Percentiles rank a stretch among this genome's conserved stretches.
phyloP scores from a whole-genome alignment of 1,140 invertebrate species.

The Hylaeus volcanicus region DNA sequence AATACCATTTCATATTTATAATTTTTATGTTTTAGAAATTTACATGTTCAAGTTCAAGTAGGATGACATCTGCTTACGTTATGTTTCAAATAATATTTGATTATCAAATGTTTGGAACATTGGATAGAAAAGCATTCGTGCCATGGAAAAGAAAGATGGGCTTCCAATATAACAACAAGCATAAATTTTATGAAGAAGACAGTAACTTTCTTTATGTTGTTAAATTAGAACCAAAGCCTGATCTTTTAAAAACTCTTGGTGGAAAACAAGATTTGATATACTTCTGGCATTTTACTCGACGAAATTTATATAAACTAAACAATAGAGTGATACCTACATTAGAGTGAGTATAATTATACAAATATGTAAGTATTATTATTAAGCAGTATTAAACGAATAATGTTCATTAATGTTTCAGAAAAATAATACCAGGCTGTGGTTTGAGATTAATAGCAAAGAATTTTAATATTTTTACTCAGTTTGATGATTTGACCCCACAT shows the following conservation, averaged over 20 bases:
- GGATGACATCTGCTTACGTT: slow-evolving; percentile 11
- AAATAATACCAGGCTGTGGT: slow-evolving; percentile 80
- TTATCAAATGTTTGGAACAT: slow-evolving; percentile 57
- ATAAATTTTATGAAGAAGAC: neutral
- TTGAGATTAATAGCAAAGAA: slow-evolving; percentile 72
- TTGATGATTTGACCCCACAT: slow-evolving; percentile 72
- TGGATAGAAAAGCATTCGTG: slow-evolving; percentile 66
- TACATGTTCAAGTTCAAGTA: no score
- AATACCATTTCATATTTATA: slow-evolving; percentile 44
- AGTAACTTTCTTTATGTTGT: slow-evolving; percentile 55
- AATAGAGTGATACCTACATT: slow-evolving; percentile 72
- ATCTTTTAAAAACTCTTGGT: slow-evolving; percentile 54
- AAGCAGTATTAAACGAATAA: slow-evolving; percentile 6
- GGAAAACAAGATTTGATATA: slow-evolving; percentile 58
- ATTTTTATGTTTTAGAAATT: slow-evolving; percentile 16
- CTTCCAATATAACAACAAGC: neutral
- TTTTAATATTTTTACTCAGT: slow-evolving; percentile 77
- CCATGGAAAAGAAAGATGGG: slow-evolving; percentile 45
- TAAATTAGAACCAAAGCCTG: slow-evolving; percentile 68
- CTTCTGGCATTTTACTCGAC: slow-evolving; percentile 76
- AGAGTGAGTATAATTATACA: slow-evolving; percentile 72
- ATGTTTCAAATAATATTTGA: slow-evolving; percentile 70
- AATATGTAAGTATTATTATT: neutral
- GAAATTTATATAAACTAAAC: slow-evolving; percentile 58
- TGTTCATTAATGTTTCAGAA: slow-evolving; percentile 58